Evolutionary conservation across 2,797 vertebrate genomes (phyloP).

Genomic region (Rhinophrynus dorsalis): DNA sequence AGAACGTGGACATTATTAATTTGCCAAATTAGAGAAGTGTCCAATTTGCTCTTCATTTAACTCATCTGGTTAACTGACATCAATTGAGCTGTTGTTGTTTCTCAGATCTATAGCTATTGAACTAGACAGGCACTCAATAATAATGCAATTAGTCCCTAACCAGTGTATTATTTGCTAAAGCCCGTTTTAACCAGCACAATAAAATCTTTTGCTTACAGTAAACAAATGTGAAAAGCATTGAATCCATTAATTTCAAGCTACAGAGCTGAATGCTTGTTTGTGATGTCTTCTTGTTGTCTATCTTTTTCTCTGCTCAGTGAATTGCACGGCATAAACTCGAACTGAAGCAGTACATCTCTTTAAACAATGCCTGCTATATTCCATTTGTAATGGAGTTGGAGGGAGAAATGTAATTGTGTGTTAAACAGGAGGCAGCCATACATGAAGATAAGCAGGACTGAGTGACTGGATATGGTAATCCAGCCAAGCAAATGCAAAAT

Average conservation of each 20-base stretch:
- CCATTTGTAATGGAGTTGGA: constrained; percentile 64
- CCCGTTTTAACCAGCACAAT: constrained; percentile 42
- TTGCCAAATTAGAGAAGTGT: constrained; percentile 84
- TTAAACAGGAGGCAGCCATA: constrained; percentile 62
- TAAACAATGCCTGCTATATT: constrained; percentile 69
- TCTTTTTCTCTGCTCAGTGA: constrained; percentile 63
- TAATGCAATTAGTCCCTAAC: constrained; percentile 81
- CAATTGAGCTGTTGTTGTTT: constrained; percentile 82
- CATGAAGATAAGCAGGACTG: constrained; percentile 58
- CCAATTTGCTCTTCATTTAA: constrained; percentile 75
- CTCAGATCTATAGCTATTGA: constrained; percentile 78
- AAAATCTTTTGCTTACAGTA: constrained; percentile 52
- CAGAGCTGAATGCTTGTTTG: constrained; percentile 22
- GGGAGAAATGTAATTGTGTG: constrained; percentile 62
- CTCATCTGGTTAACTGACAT: constrained; percentile 71
- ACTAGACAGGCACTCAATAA: constrained; percentile 78
- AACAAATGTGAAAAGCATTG: constrained; percentile 47
- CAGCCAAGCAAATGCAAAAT: constrained; percentile 44
- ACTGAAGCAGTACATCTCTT: constrained; percentile 73
- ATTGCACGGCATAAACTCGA: constrained; percentile 67
- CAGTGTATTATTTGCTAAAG: constrained; percentile 60
- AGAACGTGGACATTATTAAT: constrained; percentile 81
- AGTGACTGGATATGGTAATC: constrained; percentile 56
- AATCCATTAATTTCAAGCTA: constrained; percentile 36
- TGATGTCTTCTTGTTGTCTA: constrained; percentile 62